Base-by-base conservation (phyloP, 1,140 invertebrate species). In the Pseudoatta argentina region DNA sequence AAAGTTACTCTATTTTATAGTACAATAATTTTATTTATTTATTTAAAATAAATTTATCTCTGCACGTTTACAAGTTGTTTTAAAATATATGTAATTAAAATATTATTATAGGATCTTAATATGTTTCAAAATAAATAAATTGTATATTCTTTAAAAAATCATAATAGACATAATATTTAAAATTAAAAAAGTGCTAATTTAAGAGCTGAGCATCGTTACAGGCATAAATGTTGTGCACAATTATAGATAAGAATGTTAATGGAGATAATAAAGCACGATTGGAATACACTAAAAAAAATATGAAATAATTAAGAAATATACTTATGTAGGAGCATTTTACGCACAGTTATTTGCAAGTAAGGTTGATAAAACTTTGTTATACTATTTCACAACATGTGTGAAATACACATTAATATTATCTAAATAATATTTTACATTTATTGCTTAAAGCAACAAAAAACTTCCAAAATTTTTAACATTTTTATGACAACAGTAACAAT, bases 341-440 rank as follows among this genome's bases (percentile, higher is more conserved):
- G 39, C 78, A 48, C 66, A 55, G 3, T 0, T 87, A 51, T 83
- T 83, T 71, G 39, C 78, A 83, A 0, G 86, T 87, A 83, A 87
- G 69, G 30, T 44, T 16, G 3, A 3, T 48, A 1, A 48, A 55
- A 69, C 14, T 44, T 79, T 53, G 39, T 79, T 55, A n/a, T 14
- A 4, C 10, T 77, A 16, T 21, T 66, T 78, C 1, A 14, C 6
- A 64, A 64, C 5, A 64, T 27, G 12, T 64, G 51, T 77, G n/a
- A 63, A 34, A 66, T 34, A 64, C 3, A 21, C 14, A 16, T 76
- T 53, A 16, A 27, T 44, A 76, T 61, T 61, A 61, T 27, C 7
- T 64, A 61, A 39, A 48, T n/a, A 34, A 66, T 66, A n/a, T 34
- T n/a, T 63, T 77, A 73, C 0, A 66, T 0, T 77, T 59, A 24